Evolutionary conservation across 2,888 invertebrate genomes (phyloP), one percentile per base, ranked within the genome.

Genomic region (Ennomos erosarius): DNA sequence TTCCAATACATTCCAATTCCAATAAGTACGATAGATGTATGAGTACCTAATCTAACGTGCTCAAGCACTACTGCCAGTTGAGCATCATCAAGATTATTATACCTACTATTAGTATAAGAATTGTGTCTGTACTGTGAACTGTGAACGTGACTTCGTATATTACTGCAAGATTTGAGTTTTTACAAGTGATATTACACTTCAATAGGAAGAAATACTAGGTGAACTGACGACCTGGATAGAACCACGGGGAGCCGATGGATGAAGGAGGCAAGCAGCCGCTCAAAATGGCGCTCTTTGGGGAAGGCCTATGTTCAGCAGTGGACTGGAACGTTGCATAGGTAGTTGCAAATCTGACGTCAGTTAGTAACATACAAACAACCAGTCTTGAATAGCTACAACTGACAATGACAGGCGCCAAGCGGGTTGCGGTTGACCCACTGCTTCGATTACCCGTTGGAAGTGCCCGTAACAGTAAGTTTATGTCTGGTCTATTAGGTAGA

Each of bases 391-490:
- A 36, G 9, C 33, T 8, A 12, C 0, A 33, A 33, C 5, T 6
- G 34, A 11, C 36, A 10, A 13, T 37, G 65, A 60, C 56, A 60
- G 65, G 65, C 73, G 70, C 70, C 67, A 62, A 78, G 71, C 75
- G 76, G 81, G 72, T 68, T 76, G 80, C 71, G 78, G 79, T 75
- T 76, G 84, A 81, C 84, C 87, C 76, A 87, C 76, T 82, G 75
- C 67, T 78, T 76, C 73, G 74, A 68, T 81, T 76, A 80, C 77
- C 77, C 71, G 75, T 71, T 77, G 72, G 67, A 56, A 55, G 62
- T 68, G 67, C 63, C 69, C 64, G 65, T 69, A 73, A 73, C 71
- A 63, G 64, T 64, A 52, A 52, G 56, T 56, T 59, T 62, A 62
- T 62, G 57, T 59, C 45, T 57, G 55, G 54, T 11, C 54, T 51